phyloP scores from a whole-genome alignment of 2,113 vertebrate species.

The Himantopus leucocephalus region DNA sequence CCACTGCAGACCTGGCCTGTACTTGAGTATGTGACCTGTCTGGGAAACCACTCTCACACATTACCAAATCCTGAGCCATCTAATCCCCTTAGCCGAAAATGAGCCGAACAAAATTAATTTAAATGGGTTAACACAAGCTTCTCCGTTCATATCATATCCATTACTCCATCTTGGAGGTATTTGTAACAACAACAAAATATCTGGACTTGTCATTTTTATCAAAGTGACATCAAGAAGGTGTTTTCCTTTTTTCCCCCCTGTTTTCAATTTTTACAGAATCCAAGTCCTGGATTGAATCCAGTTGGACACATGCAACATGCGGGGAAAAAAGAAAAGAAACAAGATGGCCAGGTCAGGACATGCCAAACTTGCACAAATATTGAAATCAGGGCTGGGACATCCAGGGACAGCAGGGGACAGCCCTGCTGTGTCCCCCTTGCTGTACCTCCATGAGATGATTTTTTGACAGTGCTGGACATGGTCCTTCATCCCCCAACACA shows the following conservation, averaged over 20 bases:
- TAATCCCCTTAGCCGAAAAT: constrained; percentile 32
- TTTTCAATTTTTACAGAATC: not conserved
- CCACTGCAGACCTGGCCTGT: not conserved
- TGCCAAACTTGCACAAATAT: not conserved
- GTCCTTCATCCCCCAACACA: not conserved
- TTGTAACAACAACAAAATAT: constrained; percentile 23
- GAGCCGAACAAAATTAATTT: constrained; percentile 33
- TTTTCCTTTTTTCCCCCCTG: not conserved
- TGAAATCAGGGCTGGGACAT: not conserved
- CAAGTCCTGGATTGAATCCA: not conserved
- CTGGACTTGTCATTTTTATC: constrained; percentile 29
- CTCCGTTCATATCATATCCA: not conserved
- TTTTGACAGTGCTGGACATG: not conserved
- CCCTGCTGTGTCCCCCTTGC: not conserved
- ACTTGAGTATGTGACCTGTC: not conserved
- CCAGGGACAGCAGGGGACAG: not conserved
- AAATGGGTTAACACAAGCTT: constrained; percentile 26
- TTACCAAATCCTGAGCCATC: not conserved
- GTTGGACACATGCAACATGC: not conserved
- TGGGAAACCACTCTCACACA: not conserved
- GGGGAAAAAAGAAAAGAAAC: not conserved
- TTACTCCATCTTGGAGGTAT: constrained; percentile 15
- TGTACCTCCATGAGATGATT: not conserved
- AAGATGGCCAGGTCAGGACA: not conserved
- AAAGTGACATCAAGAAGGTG: constrained; percentile 16